Percentiles rank a stretch among this genome's conserved stretches.
Evolutionary conservation across 2,113 vertebrate species (phyloP).

Genomic region (Embiotoca jacksoni): DNA sequence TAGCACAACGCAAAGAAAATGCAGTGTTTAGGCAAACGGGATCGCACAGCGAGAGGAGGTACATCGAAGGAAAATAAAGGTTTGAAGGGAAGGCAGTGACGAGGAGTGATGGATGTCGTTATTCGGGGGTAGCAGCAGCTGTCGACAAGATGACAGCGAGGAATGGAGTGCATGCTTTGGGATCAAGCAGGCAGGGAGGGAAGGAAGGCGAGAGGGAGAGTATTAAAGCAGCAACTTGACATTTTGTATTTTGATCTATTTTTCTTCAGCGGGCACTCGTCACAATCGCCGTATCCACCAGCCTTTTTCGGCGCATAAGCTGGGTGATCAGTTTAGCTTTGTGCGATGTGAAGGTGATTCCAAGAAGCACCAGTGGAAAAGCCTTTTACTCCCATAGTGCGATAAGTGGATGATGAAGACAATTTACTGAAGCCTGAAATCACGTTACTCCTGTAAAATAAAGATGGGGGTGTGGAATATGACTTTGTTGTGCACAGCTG

Average conservation of each 20-base stretch:
- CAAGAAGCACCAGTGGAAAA: constrained; percentile 2
- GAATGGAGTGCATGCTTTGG: constrained; percentile 18
- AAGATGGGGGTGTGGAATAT: constrained; percentile 5
- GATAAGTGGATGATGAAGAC: constrained; percentile 57
- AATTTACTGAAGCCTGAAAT: constrained; percentile 38
- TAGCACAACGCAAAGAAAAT: neutral
- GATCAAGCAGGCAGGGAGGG: constrained; percentile 10
- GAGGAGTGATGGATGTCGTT: constrained; percentile 57
- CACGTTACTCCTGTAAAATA: constrained; percentile 5
- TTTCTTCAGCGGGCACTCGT: constrained; percentile 26
- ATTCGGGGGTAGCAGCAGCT: neutral
- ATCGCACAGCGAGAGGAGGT: neutral
- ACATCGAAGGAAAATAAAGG: neutral
- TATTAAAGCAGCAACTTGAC: constrained; percentile 60
- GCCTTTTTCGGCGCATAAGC: constrained; percentile 31
- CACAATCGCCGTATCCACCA: constrained; percentile 10
- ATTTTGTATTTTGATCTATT: constrained; percentile 65
- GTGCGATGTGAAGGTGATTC: constrained; percentile 31
- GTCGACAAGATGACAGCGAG: constrained; percentile 35
- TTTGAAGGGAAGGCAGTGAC: neutral
- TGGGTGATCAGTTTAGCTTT: constrained; percentile 46
- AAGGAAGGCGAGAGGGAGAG: neutral
- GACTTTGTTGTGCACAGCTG: constrained; percentile 13
- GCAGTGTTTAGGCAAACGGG: neutral
- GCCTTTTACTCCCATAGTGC: constrained; percentile 29